These are phyloP conservation scores for Spodoptera littoralis DNA, from an alignment of 2,888 invertebrate genomes.

Conservation along the genomic window DNA sequence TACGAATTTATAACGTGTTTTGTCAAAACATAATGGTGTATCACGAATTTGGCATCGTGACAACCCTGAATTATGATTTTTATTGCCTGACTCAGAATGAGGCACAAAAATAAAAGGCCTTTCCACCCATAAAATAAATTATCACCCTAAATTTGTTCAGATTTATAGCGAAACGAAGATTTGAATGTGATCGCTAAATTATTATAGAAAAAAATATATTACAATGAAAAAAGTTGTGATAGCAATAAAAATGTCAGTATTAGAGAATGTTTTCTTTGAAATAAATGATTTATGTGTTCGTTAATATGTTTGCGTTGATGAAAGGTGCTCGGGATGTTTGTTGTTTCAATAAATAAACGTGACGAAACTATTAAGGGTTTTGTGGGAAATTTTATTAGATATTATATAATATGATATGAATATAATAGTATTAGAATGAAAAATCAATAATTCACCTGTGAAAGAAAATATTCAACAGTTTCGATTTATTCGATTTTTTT, in stretches of 20 bases:
- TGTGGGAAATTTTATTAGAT: conserved; percentile 1
- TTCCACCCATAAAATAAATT: conserved; percentile 58
- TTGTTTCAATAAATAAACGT: too few species aligned
- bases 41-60: conserved; percentile 56
- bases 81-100: conserved; percentile 46
- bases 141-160: conserved; percentile 57
- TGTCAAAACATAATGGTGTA: conserved; percentile 56
- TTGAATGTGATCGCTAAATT: conserved; percentile 59
- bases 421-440: too few species aligned
- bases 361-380: not conserved
- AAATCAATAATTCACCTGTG: too few species aligned
- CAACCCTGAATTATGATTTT: conserved; percentile 55
- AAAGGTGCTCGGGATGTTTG: conserved; percentile 24
- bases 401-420: too few species aligned
- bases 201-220: conserved; percentile 53
- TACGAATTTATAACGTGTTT: conserved; percentile 57
- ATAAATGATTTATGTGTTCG: conserved; percentile 54
- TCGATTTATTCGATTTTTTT: too few species aligned
- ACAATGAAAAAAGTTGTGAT: conserved; percentile 43
- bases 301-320: conserved; percentile 47
- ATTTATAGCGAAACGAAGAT: conserved; percentile 56
- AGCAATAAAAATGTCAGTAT: conserved; percentile 49
- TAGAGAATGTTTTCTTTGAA: conserved; percentile 54
- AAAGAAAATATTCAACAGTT: too few species aligned
- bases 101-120: conserved; percentile 51